These are phyloP conservation scores for Sialis lutaria DNA, from an alignment of 2,888 invertebrate genomes.

Conservation along the genomic window DNA sequence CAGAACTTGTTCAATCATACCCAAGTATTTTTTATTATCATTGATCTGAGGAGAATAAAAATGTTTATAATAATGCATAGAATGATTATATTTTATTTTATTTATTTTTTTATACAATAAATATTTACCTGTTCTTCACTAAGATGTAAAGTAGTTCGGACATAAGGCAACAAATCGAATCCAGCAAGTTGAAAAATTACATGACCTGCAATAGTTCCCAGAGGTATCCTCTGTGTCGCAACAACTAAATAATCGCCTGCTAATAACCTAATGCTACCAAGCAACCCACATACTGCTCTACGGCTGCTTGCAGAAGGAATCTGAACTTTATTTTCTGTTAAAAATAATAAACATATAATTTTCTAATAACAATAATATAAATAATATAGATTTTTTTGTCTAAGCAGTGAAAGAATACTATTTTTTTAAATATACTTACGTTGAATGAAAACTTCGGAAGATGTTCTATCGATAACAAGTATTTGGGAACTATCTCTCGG, in stretches of 20 bases:
- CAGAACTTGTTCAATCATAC: slow-evolving; percentile 69
- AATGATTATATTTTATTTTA: not conserved
- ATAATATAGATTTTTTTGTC: not conserved
- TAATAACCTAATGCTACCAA: slow-evolving; percentile 70
- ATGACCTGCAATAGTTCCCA: slow-evolving; percentile 68
- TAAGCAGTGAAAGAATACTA: not conserved
- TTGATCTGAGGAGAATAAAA: slow-evolving; percentile 34
- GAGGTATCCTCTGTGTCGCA: slow-evolving; percentile 63
- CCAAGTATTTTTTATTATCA: slow-evolving; percentile 68
- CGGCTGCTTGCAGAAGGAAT: slow-evolving; percentile 42
- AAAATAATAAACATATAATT: slow-evolving; percentile 3
- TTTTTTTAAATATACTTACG: slow-evolving; percentile 5
- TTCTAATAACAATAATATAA: not conserved
- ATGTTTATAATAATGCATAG: not conserved
- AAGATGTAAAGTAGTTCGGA: slow-evolving; percentile 67
- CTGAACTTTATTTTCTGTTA: slow-evolving; percentile 35
- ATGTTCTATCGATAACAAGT: slow-evolving; percentile 67
- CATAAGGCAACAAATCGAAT: slow-evolving; percentile 73
- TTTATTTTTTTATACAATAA: not conserved
- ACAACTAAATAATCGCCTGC: slow-evolving; percentile 79
- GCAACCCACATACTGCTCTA: slow-evolving; percentile 67
- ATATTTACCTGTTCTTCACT: slow-evolving; percentile 51
- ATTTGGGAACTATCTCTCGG: slow-evolving; percentile 59
- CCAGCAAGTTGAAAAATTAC: slow-evolving; percentile 63
- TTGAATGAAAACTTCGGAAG: slow-evolving; percentile 18